Base-by-base conservation (phyloP, 2,113 vertebrate species). In the Clarias magur region DNA sequence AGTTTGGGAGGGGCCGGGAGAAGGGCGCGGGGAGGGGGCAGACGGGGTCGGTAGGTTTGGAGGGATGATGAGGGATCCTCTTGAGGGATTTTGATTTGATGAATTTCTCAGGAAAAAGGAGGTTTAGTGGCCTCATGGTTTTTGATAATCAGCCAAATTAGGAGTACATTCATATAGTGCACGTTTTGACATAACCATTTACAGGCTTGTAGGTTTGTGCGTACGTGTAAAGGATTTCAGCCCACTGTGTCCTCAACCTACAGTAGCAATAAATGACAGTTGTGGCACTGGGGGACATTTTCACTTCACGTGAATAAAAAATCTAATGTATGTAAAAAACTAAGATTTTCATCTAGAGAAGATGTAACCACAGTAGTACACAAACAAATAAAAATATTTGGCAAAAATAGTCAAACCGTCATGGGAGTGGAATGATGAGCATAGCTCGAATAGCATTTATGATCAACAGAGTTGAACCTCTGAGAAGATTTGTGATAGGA, bases 191-290 rank as follows among this genome's bases (percentile, higher is more conserved):
- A 0, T 6, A 25, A 75, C 21, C 42, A 25, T 75, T 75, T 75
- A 17, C 65, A 87, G 82, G 62, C 57, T 8, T 75, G 83, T 89
- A 34, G 25, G 25, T 48, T 6, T 25, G 54, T 34, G 30, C 73
- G 19, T 54, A n/a, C 84, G 34, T 59, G 21, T 38, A 11, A 21
- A 78, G 48, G 11, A 27, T 78, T 78, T 78, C 25, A 56, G 21
- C 53, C 48, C 17, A 16, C 27, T 30, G 53, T 79, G 25, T 1
- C 25, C 75, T 56, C 53, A 42, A 76, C 53, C 13, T 7, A 54
- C 16, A 54, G 27, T 54, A 17, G 75, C 53, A 56, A 17, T 27
- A 56, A 4, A 25, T 53, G 73, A 25, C 38, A 3, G 19, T 42
- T 48, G 21, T 75, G 19, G 23, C 25, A 75, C 48, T 21, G 21